Percentiles rank a stretch among this genome's conserved stretches.
Conservation (phyloP, 1,140 invertebrate species). For the Atta colombica region DNA sequence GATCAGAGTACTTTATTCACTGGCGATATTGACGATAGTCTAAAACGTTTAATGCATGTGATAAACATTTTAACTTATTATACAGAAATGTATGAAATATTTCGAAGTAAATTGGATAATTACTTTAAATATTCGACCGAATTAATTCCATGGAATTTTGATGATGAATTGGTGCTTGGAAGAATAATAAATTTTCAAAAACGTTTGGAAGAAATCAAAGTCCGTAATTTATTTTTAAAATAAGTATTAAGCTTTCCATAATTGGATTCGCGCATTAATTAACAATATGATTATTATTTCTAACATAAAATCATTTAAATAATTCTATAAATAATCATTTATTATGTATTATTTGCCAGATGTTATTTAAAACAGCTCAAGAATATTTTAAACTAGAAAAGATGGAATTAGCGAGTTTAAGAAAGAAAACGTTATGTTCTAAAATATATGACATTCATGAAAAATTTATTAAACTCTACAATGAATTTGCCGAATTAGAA, state of each 20-base stretch:
- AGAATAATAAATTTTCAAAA: slow-evolving; percentile 88
- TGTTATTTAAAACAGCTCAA: slow-evolving; percentile 90
- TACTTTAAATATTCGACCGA: slow-evolving; percentile 87
- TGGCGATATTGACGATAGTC: slow-evolving; percentile 88
- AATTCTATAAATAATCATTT: slow-evolving; percentile 3
- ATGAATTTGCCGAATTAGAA: slow-evolving; percentile 90
- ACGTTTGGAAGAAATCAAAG: slow-evolving; percentile 85
- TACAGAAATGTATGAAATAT: slow-evolving; percentile 83
- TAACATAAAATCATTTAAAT: neutral
- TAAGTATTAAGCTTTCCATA: neutral
- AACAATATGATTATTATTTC: neutral
- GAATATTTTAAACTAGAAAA: slow-evolving; percentile 96
- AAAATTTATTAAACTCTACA: slow-evolving; percentile 91
- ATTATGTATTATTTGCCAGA: slow-evolving; percentile 81
- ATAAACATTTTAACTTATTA: slow-evolving; percentile 77
- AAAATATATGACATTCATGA: slow-evolving; percentile 88
- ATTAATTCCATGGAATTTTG: slow-evolving; percentile 89
- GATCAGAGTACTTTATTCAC: slow-evolving; percentile 88
- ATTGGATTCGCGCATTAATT: neutral
- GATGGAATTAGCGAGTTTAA: slow-evolving; percentile 93
- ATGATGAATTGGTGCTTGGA: slow-evolving; percentile 89
- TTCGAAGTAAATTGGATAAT: slow-evolving; percentile 86
- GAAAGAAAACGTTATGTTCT: slow-evolving; percentile 89
- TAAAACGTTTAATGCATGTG: slow-evolving; percentile 76
- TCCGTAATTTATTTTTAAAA: slow-evolving; percentile 38